phyloP scores from a whole-genome alignment of 2,797 vertebrate genomes.

The Antennarius maculatus region DNA sequence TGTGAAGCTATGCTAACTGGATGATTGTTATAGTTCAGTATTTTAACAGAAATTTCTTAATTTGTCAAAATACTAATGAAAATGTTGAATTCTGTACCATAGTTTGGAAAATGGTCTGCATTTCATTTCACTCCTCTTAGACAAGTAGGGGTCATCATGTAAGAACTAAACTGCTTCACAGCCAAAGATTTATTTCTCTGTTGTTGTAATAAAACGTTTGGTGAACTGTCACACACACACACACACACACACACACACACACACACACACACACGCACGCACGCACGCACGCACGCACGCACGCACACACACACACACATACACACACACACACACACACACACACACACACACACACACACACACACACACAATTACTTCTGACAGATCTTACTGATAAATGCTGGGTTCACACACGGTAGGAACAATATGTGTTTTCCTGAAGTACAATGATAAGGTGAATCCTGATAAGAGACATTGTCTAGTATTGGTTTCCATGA shows the following conservation, averaged over 20 bases:
- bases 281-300: too few relatives aligned
- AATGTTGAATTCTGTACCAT: too few relatives aligned
- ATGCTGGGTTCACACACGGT: not conserved
- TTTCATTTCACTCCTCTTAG: not conserved
- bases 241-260: too few relatives aligned
- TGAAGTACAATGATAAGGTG: constrained; percentile 2
- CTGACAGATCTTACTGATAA: constrained; percentile 22
- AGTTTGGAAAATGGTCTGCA: not conserved
- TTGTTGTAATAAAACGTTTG: not conserved
- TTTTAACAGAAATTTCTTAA: too few relatives aligned
- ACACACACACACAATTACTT: constrained; percentile 1
- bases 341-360: too few relatives aligned
- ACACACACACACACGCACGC: too few relatives aligned
- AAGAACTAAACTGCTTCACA: not conserved
- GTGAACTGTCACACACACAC: not conserved
- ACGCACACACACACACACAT: too few relatives aligned
- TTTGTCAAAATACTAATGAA: too few relatives aligned
- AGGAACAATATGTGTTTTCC: not conserved
- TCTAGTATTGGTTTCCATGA: not conserved
- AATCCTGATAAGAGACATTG: not conserved
- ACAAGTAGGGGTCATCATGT: too few relatives aligned
- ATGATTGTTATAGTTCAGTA: too few relatives aligned
- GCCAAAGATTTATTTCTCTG: constrained; percentile 8
- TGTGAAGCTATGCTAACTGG: too few relatives aligned
- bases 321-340: too few relatives aligned